Base-by-base conservation (phyloP, 2,113 vertebrate species). In the Chrysemys picta region DNA sequence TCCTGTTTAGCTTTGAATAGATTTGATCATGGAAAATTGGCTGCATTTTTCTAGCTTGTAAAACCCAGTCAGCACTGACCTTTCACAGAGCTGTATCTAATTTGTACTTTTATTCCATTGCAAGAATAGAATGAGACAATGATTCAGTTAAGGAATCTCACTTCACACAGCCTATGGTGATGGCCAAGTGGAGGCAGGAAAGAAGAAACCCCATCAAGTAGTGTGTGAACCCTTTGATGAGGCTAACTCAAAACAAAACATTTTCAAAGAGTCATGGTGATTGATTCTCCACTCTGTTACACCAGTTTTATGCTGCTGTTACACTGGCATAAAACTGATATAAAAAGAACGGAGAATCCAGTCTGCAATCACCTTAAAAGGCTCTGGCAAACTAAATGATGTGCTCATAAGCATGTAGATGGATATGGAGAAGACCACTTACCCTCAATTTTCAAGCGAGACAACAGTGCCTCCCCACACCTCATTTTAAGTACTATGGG, bases 1-100 rank as follows among this genome's bases (percentile, higher is more conserved):
- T 31, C 9, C 79, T 92, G 52, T 80, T 97, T 76, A 80, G 80
- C 80, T 56, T 84, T 89, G 85, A 89, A 85, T 49, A 59, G 49
- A 49, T n/a, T 38, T 82, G 62, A 78, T 78, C 42, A 14, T 35
- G 56, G 24, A 31, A 95, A 93, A 91, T 49, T 31, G 47, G 27
- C 80, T 65, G 54, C 83, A 42, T 78, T 78, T 78, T 78, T 45
- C 75, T 47, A 78, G 24, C 75, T 24, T 79, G 27, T 85, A 93
- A 88, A 91, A 89, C 81, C 50, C 65, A 87, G 5, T 35, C 69
- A 87, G 75, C 27, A 35, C 16, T 75, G n/a, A 80, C 78, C 69
- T 93, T 84, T 72, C 87, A 59, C 11, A 56, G 54, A 87, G 81
- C 54, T 2, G 0, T 86, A 21, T 47, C 88, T 91, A 88, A 78